phyloP scores from a whole-genome alignment of 2,888 invertebrate genomes.

The Athrips mouffetella region DNA sequence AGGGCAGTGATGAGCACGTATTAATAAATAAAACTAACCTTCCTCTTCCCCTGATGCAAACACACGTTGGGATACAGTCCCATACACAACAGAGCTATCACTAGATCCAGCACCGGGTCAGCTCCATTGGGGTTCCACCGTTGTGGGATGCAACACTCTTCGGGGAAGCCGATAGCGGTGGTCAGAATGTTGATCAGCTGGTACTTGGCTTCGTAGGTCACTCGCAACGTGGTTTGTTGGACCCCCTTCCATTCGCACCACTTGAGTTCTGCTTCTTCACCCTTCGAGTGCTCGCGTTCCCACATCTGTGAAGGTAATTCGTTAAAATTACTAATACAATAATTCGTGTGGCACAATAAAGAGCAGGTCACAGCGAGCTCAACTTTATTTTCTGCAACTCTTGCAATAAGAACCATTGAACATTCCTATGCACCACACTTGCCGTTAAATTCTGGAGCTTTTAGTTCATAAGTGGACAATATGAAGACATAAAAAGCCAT shows the following conservation, averaged over 20 bases:
- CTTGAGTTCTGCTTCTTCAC: conserved; percentile 85
- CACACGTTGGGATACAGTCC: conserved; percentile 99
- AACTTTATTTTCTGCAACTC: too few relatives aligned
- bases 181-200: conserved; percentile 79
- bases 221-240: conserved; percentile 91
- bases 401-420: too few relatives aligned
- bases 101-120: conserved; percentile 88
- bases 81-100: conserved; percentile 90
- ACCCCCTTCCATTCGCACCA: conserved; percentile 96
- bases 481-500: too few relatives aligned
- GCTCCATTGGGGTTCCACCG: conserved; percentile 86
- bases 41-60: conserved; percentile 95
- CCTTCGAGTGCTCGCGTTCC: conserved; percentile 82
- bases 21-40: too few relatives aligned
- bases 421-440: background rate
- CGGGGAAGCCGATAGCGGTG: conserved; percentile 89
- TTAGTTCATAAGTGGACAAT: too few relatives aligned
- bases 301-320: conserved; percentile 80
- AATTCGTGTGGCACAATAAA: too few relatives aligned
- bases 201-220: conserved; percentile 93
- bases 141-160: conserved; percentile 87
- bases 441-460: too few relatives aligned
- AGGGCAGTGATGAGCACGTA: too few relatives aligned
- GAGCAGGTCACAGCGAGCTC: too few relatives aligned
- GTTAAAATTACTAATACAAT: too few relatives aligned